Evolutionary conservation across 2,888 invertebrate genomes (phyloP).

Genomic region (Hypomecis atomaria): DNA sequence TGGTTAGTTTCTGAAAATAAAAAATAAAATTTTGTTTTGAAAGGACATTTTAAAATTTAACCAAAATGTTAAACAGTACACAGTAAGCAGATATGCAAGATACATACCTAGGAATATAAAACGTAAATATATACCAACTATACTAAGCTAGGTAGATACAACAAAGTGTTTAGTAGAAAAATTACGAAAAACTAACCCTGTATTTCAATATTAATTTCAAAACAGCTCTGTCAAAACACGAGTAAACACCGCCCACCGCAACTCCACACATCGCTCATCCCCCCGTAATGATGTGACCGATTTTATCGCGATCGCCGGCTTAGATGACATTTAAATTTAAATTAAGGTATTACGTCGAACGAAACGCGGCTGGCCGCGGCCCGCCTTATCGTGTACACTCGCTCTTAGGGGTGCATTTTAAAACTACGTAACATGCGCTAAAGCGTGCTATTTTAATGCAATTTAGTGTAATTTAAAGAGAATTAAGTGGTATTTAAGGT

Average conservation of each 20-base stretch:
- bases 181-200: not conserved
- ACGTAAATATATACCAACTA: too few relatives aligned
- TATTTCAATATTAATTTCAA: conserved; percentile 1
- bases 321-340: conserved; percentile 83
- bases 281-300: conserved; percentile 60
- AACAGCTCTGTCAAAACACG: conserved; percentile 11
- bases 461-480: conserved; percentile 23
- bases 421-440: conserved; percentile 48
- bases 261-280: conserved; percentile 28
- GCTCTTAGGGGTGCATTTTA: conserved; percentile 59
- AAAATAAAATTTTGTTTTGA: too few relatives aligned
- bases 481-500: conserved; percentile 23
- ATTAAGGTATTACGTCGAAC: conserved; percentile 74
- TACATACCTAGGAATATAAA: too few relatives aligned
- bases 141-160: too few relatives aligned
- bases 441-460: conserved; percentile 25
- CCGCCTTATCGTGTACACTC: conserved; percentile 55
- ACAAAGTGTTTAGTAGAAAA: too few relatives aligned
- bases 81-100: too few relatives aligned
- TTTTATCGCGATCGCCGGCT: conserved; percentile 61
- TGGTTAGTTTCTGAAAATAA: too few relatives aligned
- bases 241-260: conserved; percentile 22
- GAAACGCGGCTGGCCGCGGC: conserved; percentile 56
- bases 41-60: too few relatives aligned
- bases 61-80: too few relatives aligned